Evolutionary conservation across 2,888 invertebrate species (phyloP).

Genomic region (Halictus ligatus): DNA sequence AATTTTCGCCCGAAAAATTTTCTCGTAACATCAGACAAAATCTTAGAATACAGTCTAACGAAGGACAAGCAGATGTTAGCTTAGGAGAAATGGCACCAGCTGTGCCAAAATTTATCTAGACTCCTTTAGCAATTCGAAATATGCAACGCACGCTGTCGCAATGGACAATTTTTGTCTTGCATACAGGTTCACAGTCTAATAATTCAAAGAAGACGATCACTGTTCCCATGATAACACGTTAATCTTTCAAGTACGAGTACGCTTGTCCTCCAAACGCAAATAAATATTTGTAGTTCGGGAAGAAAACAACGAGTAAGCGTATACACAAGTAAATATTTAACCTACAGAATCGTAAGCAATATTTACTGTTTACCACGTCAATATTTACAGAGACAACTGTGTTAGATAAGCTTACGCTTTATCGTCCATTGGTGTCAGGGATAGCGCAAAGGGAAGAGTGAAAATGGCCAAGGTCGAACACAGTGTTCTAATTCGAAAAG

Average conservation of each 20-base stretch:
- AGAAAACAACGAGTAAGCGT: background rate
- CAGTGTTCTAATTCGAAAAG: background rate
- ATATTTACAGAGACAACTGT: background rate
- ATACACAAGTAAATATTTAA: background rate
- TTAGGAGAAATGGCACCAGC: background rate
- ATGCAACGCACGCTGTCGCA: background rate
- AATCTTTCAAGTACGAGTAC: too few species aligned
- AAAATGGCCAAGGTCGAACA: background rate
- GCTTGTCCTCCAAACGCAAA: background rate
- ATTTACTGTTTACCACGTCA: background rate
- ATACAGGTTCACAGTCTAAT: background rate
- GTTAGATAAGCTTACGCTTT: background rate
- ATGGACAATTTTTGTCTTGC: background rate
- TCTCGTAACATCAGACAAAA: too few species aligned
- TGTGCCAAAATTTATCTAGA: background rate
- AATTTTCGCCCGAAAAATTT: background rate
- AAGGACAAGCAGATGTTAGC: background rate
- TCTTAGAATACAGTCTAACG: background rate
- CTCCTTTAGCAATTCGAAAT: background rate
- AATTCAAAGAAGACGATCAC: too few species aligned
- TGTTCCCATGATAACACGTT: too few species aligned
- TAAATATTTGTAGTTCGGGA: background rate
- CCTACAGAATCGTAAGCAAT: background rate
- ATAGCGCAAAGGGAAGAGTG: background rate
- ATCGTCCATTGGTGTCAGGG: background rate